These are phyloP conservation scores for Tiaroga cobitis DNA, from an alignment of 2,797 vertebrate genomes.

Conservation along the genomic window DNA sequence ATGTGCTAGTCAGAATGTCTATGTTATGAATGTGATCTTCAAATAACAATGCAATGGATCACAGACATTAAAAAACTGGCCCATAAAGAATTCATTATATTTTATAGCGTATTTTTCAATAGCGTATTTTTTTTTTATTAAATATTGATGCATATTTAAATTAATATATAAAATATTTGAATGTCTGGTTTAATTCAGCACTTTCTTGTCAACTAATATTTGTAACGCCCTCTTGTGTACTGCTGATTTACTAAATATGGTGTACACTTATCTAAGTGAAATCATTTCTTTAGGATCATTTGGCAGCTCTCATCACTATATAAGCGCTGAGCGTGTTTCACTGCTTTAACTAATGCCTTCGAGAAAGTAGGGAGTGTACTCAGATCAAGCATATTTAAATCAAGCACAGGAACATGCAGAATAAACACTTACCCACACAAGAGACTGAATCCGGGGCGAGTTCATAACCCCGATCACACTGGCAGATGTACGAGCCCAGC, in stretches of 20 bases:
- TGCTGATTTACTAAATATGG: background rate
- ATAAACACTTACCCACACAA: slow-evolving; percentile 84
- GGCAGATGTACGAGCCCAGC: slow-evolving; percentile 94
- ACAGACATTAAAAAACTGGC: background rate
- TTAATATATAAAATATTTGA: background rate
- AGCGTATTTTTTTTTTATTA: background rate
- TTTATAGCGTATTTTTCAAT: background rate
- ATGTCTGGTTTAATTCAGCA: background rate
- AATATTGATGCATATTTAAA: background rate
- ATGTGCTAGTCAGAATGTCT: background rate
- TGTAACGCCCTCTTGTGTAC: background rate
- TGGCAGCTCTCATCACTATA: background rate
- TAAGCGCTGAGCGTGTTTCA: background rate
- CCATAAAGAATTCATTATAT: background rate
- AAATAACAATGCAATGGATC: background rate
- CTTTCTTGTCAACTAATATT: background rate
- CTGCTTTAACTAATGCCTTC: background rate
- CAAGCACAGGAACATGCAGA: background rate
- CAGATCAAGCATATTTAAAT: background rate
- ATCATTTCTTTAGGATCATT: background rate
- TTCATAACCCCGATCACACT: slow-evolving; percentile 93
- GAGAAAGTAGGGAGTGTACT: background rate
- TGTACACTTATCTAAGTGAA: background rate
- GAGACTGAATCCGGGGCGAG: slow-evolving; percentile 87
- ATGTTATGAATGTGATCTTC: background rate